A percentile compares a stretch with the other conserved stretches of the same genome.
phyloP scores from a whole-genome alignment of 2,888 invertebrate genomes.

The Spisula subtruncata region DNA sequence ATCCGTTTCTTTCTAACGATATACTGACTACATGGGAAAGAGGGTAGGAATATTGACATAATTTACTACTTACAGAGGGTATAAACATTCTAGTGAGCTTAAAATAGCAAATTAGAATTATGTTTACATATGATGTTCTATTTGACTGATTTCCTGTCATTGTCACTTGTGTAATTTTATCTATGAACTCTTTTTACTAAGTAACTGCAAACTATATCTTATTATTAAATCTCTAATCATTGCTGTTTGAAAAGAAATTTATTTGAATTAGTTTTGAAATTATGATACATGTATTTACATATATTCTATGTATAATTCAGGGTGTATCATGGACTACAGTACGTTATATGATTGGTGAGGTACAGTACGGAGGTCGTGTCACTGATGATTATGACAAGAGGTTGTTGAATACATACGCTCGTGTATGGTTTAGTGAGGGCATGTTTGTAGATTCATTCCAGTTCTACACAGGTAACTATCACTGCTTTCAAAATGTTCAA shows the following conservation, averaged over 20 bases:
- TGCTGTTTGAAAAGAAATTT: too few relatives aligned
- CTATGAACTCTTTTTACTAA: too few relatives aligned
- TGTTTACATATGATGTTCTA: too few relatives aligned
- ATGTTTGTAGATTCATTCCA: slow-evolving; percentile 95
- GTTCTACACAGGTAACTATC: slow-evolving; percentile 93
- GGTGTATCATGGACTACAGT: slow-evolving; percentile 99
- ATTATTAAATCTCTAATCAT: too few relatives aligned
- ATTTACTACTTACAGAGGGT: neutral
- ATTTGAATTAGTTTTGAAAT: too few relatives aligned
- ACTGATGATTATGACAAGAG: slow-evolving; percentile 99
- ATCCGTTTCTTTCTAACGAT: too few relatives aligned
- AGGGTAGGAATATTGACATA: neutral
- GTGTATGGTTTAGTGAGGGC: slow-evolving; percentile 97
- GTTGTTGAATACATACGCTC: slow-evolving; percentile 96
- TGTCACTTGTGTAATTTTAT: too few relatives aligned
- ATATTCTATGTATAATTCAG: slow-evolving; percentile 80
- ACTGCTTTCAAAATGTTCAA: neutral
- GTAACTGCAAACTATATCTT: too few relatives aligned
- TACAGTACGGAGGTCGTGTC: slow-evolving; percentile 95
- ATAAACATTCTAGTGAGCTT: too few relatives aligned
- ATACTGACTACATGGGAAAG: neutral
- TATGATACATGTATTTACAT: too few relatives aligned
- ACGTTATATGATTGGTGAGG: slow-evolving; percentile 98
- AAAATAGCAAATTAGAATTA: too few relatives aligned
- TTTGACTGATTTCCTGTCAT: too few relatives aligned